These are phyloP conservation scores for Parnassius apollo DNA, from an alignment of 2,888 invertebrate species.

Conservation along the genomic window DNA sequence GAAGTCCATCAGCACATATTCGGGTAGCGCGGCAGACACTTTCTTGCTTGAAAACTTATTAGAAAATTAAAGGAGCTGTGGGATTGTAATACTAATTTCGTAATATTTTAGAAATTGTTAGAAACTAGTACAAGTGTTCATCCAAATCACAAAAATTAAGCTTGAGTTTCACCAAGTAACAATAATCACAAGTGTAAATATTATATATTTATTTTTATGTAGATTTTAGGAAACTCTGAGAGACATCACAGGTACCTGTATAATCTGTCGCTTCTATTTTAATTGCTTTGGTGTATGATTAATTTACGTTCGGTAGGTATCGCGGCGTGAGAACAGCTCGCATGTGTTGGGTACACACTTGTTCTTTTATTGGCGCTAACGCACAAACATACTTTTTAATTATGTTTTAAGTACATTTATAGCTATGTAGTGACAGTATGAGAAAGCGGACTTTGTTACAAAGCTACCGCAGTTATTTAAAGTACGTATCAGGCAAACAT, in stretches of 20 bases:
- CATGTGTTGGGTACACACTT: constrained; percentile 66
- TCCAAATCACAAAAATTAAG: no score
- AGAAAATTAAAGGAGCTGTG: no score
- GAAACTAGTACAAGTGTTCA: no score
- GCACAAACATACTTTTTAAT: constrained; percentile 59
- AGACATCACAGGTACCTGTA: constrained; percentile 24
- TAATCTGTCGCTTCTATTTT: constrained; percentile 8
- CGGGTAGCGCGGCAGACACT: no score
- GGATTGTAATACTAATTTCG: no score
- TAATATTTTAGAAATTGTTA: no score
- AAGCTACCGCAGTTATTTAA: not conserved
- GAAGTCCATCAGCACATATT: no score
- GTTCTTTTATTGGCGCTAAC: constrained; percentile 63
- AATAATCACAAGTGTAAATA: no score
- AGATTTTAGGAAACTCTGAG: not conserved
- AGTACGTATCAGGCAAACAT: no score
- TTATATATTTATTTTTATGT: not conserved
- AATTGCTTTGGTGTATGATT: constrained; percentile 29
- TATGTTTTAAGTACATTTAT: constrained; percentile 41
- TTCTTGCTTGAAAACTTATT: no score
- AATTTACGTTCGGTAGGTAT: constrained; percentile 32
- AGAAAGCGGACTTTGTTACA: constrained; percentile 4
- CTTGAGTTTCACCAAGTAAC: no score
- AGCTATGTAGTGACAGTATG: constrained; percentile 10
- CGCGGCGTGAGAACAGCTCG: constrained; percentile 61